Base-by-base conservation (phyloP, 1,140 invertebrate genomes). In the Philaenus spumarius region DNA sequence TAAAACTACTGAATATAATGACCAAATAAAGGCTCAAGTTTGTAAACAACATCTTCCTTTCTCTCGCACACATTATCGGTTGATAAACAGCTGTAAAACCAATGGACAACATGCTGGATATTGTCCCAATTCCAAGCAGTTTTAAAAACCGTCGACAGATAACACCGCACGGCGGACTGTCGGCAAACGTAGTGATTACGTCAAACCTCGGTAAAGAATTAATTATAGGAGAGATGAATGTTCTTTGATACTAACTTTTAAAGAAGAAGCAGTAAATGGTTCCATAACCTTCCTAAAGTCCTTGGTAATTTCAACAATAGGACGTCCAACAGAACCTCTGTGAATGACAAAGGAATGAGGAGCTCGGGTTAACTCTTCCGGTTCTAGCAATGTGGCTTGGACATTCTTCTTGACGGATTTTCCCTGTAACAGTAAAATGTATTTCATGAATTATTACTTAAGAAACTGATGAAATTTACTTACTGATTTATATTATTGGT, bases 311-410 rank as follows among this genome's bases (percentile, higher is more conserved):
- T 91, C 83, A 39, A 81, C 74, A 4, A 95, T 81, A 71, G 89
- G 82, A 67, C 86, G 87, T 24, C 93, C 93, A 56, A 94, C 85
- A 60, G 87, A 76, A 20, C 95, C 95, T 63, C 89, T 81, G 70
- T 96, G 89, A 66, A 98, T 93, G 1, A 99, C 88, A 75, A 99
- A 97, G 0, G 95, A 94, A 79, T 98, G 96, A 6, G 95, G 95
- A 2, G 92, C 67, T 62, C 67, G 62, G 23, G 58, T 62, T 20
- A 68, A 47, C 19, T 64, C 62, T 48, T 68, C 67, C 39, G 67
- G 67, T 58, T 68, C 67, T 55, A 55, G 50, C 19, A 60, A 35
- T 17, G 24, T 43, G 15, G 46, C 19, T 51, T 60, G 55, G 17
- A 30, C 34, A 42, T 63, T 63, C 39, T 52, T 58, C 37, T 59